These are phyloP conservation scores for Thamnophis sirtalis DNA, from an alignment of 2,113 vertebrate species.

Conservation along the genomic window DNA sequence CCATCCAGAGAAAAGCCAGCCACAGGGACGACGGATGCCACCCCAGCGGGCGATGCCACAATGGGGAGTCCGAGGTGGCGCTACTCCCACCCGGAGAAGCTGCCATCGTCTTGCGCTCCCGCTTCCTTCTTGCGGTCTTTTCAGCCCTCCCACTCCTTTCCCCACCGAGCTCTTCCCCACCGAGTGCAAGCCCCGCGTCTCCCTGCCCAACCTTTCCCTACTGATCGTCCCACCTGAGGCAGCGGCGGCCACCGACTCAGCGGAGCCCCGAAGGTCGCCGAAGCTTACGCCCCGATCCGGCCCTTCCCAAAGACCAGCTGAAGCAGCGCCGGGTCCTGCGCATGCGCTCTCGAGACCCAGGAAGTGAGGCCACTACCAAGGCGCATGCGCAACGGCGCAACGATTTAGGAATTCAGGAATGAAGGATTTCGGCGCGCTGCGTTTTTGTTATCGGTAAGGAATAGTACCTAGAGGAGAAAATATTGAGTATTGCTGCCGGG, in stretches of 20 bases:
- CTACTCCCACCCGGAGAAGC: neutral
- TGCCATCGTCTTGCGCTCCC: neutral
- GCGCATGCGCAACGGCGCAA: neutral
- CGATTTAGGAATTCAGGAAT: too few relatives aligned
- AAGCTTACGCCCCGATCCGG: rapidly evolving
- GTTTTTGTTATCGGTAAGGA: neutral
- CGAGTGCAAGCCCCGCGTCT: neutral
- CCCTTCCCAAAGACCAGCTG: neutral
- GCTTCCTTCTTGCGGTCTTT: neutral
- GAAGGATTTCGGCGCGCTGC: rapidly evolving
- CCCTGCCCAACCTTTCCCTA: neutral
- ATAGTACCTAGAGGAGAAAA: neutral
- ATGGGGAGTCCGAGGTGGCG: neutral
- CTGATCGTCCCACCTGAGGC: neutral
- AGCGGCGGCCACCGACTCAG: neutral
- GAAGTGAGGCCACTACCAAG: neutral
- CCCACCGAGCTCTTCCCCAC: too few relatives aligned
- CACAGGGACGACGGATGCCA: neutral
- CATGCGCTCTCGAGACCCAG: neutral
- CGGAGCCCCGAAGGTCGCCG: neutral
- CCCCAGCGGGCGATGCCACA: neutral
- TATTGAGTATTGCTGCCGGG: neutral
- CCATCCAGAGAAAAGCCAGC: neutral
- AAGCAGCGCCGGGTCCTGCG: constrained; percentile 15
- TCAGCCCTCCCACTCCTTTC: neutral